A percentile compares a stretch with the other conserved stretches of the same genome.
Conservation (phyloP, 1,140 invertebrate genomes). For the Helicoverpa zea region DNA sequence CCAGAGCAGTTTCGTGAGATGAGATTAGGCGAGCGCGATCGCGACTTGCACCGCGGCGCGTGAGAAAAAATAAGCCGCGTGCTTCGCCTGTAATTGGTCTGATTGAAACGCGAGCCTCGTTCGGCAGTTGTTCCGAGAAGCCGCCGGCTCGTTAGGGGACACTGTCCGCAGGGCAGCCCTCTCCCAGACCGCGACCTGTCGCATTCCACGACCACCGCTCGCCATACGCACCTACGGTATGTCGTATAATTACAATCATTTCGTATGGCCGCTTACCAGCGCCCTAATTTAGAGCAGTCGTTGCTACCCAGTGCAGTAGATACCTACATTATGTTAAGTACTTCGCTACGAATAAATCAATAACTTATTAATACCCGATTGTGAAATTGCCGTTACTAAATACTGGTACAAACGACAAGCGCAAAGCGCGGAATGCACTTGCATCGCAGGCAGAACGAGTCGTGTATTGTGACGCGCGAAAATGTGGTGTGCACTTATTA, state of each 20-base stretch:
- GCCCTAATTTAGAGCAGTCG: conserved; percentile 34
- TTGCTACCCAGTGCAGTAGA: not conserved
- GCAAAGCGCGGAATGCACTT: conserved; percentile 66
- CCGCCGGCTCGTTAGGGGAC: conserved; percentile 80
- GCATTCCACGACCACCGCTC: conserved; percentile 69
- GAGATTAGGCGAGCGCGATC: conserved; percentile 51
- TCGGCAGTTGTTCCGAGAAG: conserved; percentile 77
- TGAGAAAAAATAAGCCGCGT: conserved; percentile 81
- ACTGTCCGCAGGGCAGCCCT: conserved; percentile 71
- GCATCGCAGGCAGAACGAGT: conserved; percentile 61
- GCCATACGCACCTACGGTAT: conserved; percentile 45
- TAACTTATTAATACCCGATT: conserved; percentile 35
- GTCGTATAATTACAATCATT: conserved; percentile 48
- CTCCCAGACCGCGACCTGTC: conserved; percentile 64
- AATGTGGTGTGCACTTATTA: conserved; percentile 79
- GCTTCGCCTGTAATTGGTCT: conserved; percentile 83
- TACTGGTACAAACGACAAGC: conserved; percentile 37
- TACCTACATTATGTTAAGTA: conserved; percentile 8
- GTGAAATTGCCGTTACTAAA: conserved; percentile 47
- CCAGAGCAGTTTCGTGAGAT: conserved; percentile 35
- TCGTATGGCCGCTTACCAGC: conserved; percentile 18
- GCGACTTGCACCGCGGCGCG: conserved; percentile 61
- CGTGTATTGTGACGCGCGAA: conserved; percentile 67
- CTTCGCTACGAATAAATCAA: conserved; percentile 2
- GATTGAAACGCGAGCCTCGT: conserved; percentile 83